Base-by-base conservation (phyloP, 2,888 invertebrate genomes). In the Smittia sp. region DNA sequence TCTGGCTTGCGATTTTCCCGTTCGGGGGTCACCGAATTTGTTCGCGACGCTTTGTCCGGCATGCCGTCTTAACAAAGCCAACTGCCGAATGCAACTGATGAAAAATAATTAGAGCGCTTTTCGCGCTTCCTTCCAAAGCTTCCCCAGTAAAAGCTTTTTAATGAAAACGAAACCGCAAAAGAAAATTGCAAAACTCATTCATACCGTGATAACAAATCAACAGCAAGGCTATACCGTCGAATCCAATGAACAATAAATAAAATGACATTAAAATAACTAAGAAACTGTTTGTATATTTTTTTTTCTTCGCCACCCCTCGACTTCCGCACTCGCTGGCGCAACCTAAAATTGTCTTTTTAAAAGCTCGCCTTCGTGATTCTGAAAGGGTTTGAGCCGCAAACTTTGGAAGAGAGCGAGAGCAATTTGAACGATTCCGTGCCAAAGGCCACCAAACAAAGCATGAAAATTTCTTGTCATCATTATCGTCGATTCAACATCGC, bases 121-220 rank as follows among this genome's bases (percentile, higher is more conserved):
- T 58, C 58, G 58, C 58, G 58, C 58, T 58, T 58, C 22, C 58
- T 22, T 52, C 15, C 11, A n/a, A 38, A 38, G 11, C 38, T 9
- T 9, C 38, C 38, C 32, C 32, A n/a, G 46, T 46, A 18, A 58
- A 58, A 58, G 58, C 58, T 18, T 58, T 58, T 58, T 58, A 58
- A 58, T 58, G 58, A 22, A 58, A 58, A 18, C 2, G 3, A 46
- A 58, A 58, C 58, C 54, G 25, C 69, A 70, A 25, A 54, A 22
- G 32, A 54, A 70, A 70, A 70, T 70, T 70, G 69, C 69, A 70
- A 70, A 68, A 32, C 54, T 27, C 67, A 70, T 70, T 68, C 41
- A 22, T 58, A 22, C 32, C 69, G 69, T 70, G 69, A 70, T 70
- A 70, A 54, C 46, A 65, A 65, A 32, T 58, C 58, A 58, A 58